These are phyloP conservation scores for Hyalella azteca DNA, from an alignment of 2,888 invertebrate genomes.

Conservation along the genomic window DNA sequence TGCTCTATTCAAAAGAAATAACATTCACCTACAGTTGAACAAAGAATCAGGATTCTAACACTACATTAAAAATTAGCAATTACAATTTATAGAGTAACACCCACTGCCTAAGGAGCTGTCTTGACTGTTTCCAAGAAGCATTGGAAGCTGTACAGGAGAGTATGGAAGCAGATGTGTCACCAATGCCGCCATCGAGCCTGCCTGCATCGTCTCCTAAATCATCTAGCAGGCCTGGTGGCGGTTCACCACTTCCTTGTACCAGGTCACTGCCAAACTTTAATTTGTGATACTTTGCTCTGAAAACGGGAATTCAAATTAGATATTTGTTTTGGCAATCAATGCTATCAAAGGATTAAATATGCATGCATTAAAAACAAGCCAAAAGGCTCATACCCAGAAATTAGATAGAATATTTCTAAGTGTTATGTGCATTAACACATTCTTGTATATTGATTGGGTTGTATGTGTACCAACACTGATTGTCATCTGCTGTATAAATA, in stretches of 20 bases:
- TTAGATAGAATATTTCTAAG: too few relatives aligned
- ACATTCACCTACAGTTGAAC: too few relatives aligned
- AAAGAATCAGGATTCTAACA: too few relatives aligned
- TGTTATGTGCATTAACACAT: too few relatives aligned
- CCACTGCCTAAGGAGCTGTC: slow-evolving; percentile 95
- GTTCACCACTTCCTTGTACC: slow-evolving; percentile 85
- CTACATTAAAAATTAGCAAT: too few relatives aligned
- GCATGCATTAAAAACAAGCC: too few relatives aligned
- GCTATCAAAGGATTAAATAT: not conserved
- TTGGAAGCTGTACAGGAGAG: slow-evolving; percentile 76
- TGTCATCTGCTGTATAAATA: too few relatives aligned
- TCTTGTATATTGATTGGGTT: too few relatives aligned
- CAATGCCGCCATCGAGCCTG: slow-evolving; percentile 64
- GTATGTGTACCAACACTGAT: too few relatives aligned
- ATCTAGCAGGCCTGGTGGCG: slow-evolving; percentile 68
- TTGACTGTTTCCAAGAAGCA: slow-evolving; percentile 94
- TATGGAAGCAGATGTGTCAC: slow-evolving; percentile 72
- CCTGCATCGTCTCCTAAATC: slow-evolving; percentile 65
- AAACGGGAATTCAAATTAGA: not conserved
- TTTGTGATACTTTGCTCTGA: slow-evolving; percentile 88
- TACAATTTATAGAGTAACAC: too few relatives aligned
- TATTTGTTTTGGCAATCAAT: not conserved
- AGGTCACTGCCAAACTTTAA: slow-evolving; percentile 94
- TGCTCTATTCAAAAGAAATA: too few relatives aligned
- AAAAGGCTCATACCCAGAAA: too few relatives aligned